These are phyloP conservation scores for Steinernema hermaphroditum DNA, from an alignment of 2,888 invertebrate genomes.

Conservation along the genomic window DNA sequence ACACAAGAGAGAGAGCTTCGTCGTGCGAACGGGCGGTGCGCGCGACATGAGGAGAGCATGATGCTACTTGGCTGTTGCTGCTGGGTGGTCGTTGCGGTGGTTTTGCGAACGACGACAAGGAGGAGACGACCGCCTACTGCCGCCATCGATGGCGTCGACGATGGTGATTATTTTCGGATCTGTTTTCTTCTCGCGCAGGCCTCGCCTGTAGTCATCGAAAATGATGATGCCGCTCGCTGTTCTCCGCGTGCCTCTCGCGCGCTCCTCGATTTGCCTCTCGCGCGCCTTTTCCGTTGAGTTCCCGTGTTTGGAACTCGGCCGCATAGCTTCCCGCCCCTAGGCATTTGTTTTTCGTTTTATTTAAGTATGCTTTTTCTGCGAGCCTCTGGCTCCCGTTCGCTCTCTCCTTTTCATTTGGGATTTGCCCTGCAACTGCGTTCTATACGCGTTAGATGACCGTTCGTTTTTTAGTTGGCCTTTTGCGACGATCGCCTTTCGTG, in stretches of 20 bases:
- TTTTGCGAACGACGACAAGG: slow-evolving; percentile 26
- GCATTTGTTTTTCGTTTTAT: too few relatives aligned
- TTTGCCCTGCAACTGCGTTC: too few relatives aligned
- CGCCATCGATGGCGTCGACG: slow-evolving; percentile 29
- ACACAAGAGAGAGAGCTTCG: slow-evolving; percentile 3
- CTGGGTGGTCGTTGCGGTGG: slow-evolving; percentile 23
- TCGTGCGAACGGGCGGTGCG: neutral
- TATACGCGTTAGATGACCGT: too few relatives aligned
- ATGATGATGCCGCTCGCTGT: slow-evolving; percentile 20
- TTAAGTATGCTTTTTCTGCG: too few relatives aligned
- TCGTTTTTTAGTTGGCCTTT: too few relatives aligned
- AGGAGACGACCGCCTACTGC: slow-evolving; percentile 31
- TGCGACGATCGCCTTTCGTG: too few relatives aligned
- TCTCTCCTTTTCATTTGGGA: too few relatives aligned
- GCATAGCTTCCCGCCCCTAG: too few relatives aligned
- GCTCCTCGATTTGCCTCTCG: neutral
- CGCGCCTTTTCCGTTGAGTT: too few relatives aligned
- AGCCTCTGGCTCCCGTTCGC: too few relatives aligned
- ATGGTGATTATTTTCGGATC: slow-evolving; percentile 31
- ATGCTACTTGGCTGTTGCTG: slow-evolving; percentile 26
- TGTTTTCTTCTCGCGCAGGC: slow-evolving; percentile 30
- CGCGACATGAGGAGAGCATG: slow-evolving; percentile 17
- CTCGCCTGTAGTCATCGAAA: slow-evolving; percentile 30
- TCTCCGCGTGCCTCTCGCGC: slow-evolving; percentile 11
- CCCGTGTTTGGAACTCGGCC: too few relatives aligned